These are phyloP conservation scores for Sciurus vulgaris DNA, from an alignment of 2,797 vertebrate species.

Conservation along the genomic window DNA sequence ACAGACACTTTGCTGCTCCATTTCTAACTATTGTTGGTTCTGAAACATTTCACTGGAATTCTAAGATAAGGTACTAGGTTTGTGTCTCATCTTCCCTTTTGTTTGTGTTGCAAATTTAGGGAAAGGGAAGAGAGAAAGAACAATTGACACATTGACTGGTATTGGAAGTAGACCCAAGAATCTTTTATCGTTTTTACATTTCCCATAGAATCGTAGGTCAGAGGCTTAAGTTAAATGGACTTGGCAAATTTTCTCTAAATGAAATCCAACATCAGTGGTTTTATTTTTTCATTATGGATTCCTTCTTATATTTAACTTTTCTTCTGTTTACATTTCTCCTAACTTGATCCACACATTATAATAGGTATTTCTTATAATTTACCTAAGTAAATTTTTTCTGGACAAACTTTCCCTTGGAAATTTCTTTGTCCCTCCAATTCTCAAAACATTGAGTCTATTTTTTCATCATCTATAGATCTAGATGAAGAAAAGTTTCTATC, in stretches of 20 bases:
- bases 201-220: background rate
- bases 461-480: background rate
- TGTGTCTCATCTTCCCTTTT: background rate
- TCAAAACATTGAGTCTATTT: background rate
- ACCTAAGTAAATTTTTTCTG: background rate
- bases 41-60: background rate
- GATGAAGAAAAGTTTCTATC: background rate
- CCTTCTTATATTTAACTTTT: background rate
- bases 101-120: no score
- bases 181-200: background rate
- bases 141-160: background rate
- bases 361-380: background rate
- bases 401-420: background rate
- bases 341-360: background rate
- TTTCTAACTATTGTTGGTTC: background rate
- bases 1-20: background rate
- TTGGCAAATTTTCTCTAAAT: background rate
- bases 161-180: background rate
- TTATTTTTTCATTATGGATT: background rate
- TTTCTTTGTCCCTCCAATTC: background rate
- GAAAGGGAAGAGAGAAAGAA: no score
- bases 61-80: background rate
- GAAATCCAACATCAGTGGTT: background rate
- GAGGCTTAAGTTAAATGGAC: background rate
- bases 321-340: background rate